phyloP scores from a whole-genome alignment of 2,888 invertebrate species.

The Halictus quadricinctus region DNA sequence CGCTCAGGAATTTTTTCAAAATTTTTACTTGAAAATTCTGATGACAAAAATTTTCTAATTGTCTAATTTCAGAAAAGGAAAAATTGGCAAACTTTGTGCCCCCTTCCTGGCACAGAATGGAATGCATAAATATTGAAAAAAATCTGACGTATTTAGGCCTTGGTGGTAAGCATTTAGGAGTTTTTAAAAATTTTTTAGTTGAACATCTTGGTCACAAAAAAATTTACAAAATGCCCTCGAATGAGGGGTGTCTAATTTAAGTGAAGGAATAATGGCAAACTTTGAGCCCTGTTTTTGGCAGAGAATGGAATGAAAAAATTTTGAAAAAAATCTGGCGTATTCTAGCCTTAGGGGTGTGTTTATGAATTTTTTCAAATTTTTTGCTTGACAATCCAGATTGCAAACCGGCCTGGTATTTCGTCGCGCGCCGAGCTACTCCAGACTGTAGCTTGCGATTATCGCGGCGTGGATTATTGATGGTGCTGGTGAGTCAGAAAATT shows the following conservation, averaged over 20 bases:
- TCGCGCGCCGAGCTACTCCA: not conserved
- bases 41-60: not conserved
- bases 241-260: not conserved
- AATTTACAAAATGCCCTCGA: not conserved
- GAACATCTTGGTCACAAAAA: too few relatives aligned
- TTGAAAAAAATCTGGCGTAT: not conserved
- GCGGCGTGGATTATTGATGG: conserved; percentile 23
- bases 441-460: not conserved
- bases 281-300: not conserved
- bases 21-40: not conserved
- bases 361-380: not conserved
- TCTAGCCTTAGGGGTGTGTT: not conserved
- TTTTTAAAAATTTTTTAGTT: too few relatives aligned
- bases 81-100: too few relatives aligned
- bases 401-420: not conserved
- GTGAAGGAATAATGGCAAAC: not conserved
- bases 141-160: too few relatives aligned
- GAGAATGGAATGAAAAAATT: not conserved
- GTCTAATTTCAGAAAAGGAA: too few relatives aligned
- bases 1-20: not conserved
- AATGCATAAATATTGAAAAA: too few relatives aligned
- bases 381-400: not conserved
- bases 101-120: too few relatives aligned
- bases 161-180: too few relatives aligned
- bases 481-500: conserved; percentile 10